Evolutionary conservation across 92 coral and sea anemone genomes (phyloP), one percentile per base, ranked within the genome.

Genomic region (Diadumene lineata): DNA sequence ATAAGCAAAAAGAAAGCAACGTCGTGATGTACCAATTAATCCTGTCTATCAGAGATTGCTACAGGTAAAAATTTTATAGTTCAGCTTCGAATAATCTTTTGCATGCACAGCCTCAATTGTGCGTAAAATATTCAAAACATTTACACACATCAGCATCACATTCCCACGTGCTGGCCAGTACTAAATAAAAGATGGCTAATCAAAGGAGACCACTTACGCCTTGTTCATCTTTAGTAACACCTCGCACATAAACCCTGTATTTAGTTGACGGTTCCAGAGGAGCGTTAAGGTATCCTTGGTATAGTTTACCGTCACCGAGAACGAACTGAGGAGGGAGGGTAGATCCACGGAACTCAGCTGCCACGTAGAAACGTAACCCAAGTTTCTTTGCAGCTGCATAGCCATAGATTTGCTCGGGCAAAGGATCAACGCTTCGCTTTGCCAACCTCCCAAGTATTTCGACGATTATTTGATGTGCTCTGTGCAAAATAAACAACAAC

Each of bases 401-500:
- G 22, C 34, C 78, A 23, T 16, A 18, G 48, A 88, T 33, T 0
- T 53, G 19, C 6, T 70, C 55, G 21, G 93, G 90, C 31, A 84
- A 56, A 17, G 75, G 57, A 19, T 26, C n/a, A 9, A 82, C 51
- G 23, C 73, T 58, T 17, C 93, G 85, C 57, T 77, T 82, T 18
- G 67, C 33, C 6, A 68, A 43, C 62, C 21, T 51, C 23, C 43
- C 62, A 11, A 78, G 58, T 32, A 24, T 60, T 56, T 87, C 85
- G 26, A 96, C 97, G 32, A 96, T 87, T 26, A 96, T 65, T 77
- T 96, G 88, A 68, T 92, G 87, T 0, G 56, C 71, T 50, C 99
- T 96, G 63, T 24, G 66, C 27, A 68, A 25, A 22, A 58, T 22
- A 58, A n/a, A 38, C 13, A 38, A 38, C 48, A 38, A 6, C 13